Percentiles rank a stretch among this genome's conserved stretches.
phyloP scores from a whole-genome alignment of 1,140 invertebrate species.

The Panulirus ornatus region DNA sequence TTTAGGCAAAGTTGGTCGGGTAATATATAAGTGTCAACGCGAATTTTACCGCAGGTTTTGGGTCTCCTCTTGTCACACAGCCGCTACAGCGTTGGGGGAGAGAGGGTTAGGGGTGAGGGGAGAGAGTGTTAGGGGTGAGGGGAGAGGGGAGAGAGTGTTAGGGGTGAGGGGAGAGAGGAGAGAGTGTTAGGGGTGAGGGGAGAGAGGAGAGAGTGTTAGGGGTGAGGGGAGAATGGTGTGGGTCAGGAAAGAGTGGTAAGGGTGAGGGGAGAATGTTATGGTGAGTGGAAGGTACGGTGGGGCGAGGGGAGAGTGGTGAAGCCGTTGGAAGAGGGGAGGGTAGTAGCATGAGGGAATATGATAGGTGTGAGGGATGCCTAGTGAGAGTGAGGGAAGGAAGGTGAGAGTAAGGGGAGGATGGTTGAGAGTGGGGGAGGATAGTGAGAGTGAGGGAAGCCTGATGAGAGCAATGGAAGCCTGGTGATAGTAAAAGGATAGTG shows the following conservation, averaged over 20 bases:
- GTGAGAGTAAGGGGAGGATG: too few relatives aligned
- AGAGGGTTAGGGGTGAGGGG: not conserved
- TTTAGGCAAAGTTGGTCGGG: conserved; percentile 45
- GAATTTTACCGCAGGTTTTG: conserved; percentile 11
- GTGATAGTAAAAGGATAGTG: too few relatives aligned
- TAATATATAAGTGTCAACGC: conserved; percentile 46
- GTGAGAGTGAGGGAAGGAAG: too few relatives aligned
- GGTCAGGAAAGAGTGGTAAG: not conserved
- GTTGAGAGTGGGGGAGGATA: too few relatives aligned
- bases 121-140: not conserved
- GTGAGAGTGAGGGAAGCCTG: too few relatives aligned
- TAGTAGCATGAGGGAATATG: too few relatives aligned
- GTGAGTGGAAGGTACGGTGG: not conserved
- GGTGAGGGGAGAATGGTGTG: not conserved
- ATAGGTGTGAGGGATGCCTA: too few relatives aligned
- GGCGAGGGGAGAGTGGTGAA: not conserved
- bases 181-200: not conserved
- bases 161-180: not conserved
- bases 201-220: not conserved
- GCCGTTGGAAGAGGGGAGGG: too few relatives aligned
- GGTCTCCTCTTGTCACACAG: conserved; percentile 16
- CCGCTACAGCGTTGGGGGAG: not conserved
- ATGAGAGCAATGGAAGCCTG: too few relatives aligned
- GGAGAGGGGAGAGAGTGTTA: not conserved
- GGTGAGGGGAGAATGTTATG: not conserved